Base-by-base conservation (phyloP, 2,888 invertebrate genomes). In the Drosophila diplacantha region DNA sequence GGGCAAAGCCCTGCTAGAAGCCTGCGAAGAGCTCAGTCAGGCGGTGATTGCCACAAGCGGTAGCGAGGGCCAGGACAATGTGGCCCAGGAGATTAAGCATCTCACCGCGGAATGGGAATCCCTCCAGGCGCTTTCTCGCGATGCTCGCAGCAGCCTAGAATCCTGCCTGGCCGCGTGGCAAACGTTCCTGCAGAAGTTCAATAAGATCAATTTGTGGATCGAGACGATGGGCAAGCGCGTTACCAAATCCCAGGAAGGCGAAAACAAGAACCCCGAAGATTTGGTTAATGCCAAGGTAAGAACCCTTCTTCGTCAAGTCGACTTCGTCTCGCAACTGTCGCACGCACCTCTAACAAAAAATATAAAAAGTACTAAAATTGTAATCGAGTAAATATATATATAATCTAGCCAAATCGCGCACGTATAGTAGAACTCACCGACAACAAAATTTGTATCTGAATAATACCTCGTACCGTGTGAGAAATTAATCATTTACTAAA, bases 91-190 rank as follows among this genome's bases (percentile, higher is more conserved):
- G 86, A 93, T 95, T 8, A 93, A 94, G 68, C 94, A 94, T 78
- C 86, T 96, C 34, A 93, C 93, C 76, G 90, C 91, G 14, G 96
- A 96, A 80, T 95, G 95, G 94, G 95, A 96, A 84, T 92, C 93
- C 9, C 87, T 96, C 8, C 93, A 94, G 83, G 91, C 92, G 29
- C 91, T 94, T 68, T 92, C 93, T 68, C 92, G 93, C 50, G 95
- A 96, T 69, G 93, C 94, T 0, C 93, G 93, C 83, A 92, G 92
- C 71, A 90, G 92, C 32, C 86, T 97, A 6, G 91, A 92, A 53
- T 92, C 93, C 78, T 96, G 96, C 75, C 90, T 95, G 46, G 90
- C 92, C 0, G 92, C 93, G 0, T 97, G 96, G 96, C 92, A 93
- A 3, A 93, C 94, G 69, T 97, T 94, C 87, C 90, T 93, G 51